A percentile compares a stretch with the other conserved stretches of the same genome.
These are phyloP conservation scores for Odocoileus virginianus DNA, from an alignment of 2,113 vertebrate genomes.

Conservation along the genomic window DNA sequence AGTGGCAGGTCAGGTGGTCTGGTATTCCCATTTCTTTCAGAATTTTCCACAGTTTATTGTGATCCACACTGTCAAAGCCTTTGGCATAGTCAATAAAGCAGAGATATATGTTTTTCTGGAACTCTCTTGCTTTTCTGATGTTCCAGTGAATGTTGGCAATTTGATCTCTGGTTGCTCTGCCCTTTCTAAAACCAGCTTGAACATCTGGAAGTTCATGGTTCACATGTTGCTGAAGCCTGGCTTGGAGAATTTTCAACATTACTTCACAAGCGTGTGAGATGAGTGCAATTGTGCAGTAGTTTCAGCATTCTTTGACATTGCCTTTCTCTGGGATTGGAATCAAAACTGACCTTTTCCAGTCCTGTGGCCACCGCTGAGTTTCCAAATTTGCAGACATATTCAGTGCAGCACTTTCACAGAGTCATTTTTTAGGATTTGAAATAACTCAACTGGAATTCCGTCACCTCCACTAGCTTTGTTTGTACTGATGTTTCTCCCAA, in stretches of 20 bases:
- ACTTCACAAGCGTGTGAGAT: not conserved
- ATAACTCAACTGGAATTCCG: no score
- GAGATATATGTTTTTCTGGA: not conserved
- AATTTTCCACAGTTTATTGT: not conserved
- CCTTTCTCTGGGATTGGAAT: not conserved
- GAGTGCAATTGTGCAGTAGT: fast-evolving
- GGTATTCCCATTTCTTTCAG: not conserved
- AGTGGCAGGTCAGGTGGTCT: not conserved
- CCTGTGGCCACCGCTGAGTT: not conserved
- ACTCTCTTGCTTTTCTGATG: not conserved
- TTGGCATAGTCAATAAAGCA: not conserved
- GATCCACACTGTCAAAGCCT: not conserved
- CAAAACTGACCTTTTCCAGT: not conserved
- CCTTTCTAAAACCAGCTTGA: not conserved
- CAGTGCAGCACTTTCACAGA: no score
- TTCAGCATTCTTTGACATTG: not conserved
- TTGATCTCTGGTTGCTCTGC: not conserved
- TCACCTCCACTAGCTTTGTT: no score
- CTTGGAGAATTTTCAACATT: not conserved
- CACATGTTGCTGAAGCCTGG: not conserved
- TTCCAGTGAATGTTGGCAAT: not conserved
- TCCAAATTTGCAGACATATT: not conserved
- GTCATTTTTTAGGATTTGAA: no score
- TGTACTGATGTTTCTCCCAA: no score
- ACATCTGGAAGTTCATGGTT: not conserved